Evolutionary conservation across 2,113 vertebrate genomes (phyloP).

Genomic region (Periophthalmodon schlosseri): DNA sequence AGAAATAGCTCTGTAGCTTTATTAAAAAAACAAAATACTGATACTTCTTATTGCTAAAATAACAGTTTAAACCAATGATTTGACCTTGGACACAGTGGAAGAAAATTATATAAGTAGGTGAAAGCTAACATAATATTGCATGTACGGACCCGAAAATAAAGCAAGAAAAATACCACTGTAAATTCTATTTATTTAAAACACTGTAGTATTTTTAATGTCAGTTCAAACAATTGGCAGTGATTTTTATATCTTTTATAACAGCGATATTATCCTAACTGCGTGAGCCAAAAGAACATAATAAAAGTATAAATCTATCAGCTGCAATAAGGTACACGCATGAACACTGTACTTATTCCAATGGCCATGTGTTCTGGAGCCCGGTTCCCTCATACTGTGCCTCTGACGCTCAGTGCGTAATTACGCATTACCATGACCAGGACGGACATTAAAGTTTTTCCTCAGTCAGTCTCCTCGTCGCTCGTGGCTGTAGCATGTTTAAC

Average conservation of each 20-base stretch:
- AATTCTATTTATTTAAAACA: not conserved
- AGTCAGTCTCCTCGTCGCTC: conserved; percentile 36
- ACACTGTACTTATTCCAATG: conserved; percentile 15
- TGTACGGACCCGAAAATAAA: too few relatives aligned
- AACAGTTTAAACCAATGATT: too few relatives aligned
- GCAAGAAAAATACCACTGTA: too few relatives aligned
- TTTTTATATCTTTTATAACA: not conserved
- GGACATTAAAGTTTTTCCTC: conserved; percentile 10
- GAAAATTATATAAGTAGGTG: too few relatives aligned
- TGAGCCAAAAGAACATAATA: not conserved
- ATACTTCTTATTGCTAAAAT: too few relatives aligned
- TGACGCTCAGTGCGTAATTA: conserved; percentile 57
- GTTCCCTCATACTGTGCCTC: conserved; percentile 8
- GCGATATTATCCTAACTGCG: not conserved
- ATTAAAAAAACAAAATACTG: too few relatives aligned
- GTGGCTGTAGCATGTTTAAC: conserved; percentile 48
- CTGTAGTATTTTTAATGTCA: not conserved
- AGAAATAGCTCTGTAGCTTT: too few relatives aligned
- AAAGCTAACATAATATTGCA: too few relatives aligned
- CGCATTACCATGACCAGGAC: conserved; percentile 43
- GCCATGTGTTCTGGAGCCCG: conserved; percentile 21
- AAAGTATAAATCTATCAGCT: conserved; percentile 6
- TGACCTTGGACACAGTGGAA: too few relatives aligned
- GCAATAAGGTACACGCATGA: conserved; percentile 1
- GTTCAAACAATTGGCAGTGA: not conserved